Percentiles rank a stretch among this genome's conserved stretches.
These are phyloP conservation scores for Bembecia ichneumoniformis DNA, from an alignment of 2,888 invertebrate species.

Conservation along the genomic window DNA sequence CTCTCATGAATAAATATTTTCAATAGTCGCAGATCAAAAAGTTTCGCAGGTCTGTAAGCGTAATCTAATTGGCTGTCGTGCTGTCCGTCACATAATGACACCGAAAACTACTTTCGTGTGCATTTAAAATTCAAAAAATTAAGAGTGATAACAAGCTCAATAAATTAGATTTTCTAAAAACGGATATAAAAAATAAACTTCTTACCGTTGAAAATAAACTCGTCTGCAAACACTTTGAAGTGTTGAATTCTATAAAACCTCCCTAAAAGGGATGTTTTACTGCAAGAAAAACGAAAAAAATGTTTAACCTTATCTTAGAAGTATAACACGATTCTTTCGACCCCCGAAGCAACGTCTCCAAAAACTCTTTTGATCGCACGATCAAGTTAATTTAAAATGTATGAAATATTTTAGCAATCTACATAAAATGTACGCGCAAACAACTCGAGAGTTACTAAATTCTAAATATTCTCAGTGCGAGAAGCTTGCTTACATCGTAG, in stretches of 20 bases:
- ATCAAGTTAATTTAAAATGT: constrained; percentile 24
- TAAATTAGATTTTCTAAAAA: no score
- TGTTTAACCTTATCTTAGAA: constrained; percentile 17
- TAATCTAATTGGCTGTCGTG: no score
- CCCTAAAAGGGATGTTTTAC: constrained; percentile 30
- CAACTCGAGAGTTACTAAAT: background rate
- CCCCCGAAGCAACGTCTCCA: constrained; percentile 6
- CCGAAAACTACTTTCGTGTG: no score
- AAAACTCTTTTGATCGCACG: constrained; percentile 27
- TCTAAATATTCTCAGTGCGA: no score
- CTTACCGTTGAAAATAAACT: background rate
- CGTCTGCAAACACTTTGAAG: constrained; percentile 4
- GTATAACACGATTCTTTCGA: background rate
- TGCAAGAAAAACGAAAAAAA: constrained; percentile 33
- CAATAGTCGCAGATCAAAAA: no score
- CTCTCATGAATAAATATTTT: no score
- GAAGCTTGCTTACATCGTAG: no score
- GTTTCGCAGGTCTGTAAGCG: no score
- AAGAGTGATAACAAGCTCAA: no score
- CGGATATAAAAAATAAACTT: no score
- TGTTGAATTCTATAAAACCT: constrained; percentile 8
- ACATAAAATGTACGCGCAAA: constrained; percentile 8
- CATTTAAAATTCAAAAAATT: no score
- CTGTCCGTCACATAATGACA: no score
- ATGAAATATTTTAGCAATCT: background rate